phyloP scores from a whole-genome alignment of 1,140 invertebrate species.

The Telenomus remus region DNA sequence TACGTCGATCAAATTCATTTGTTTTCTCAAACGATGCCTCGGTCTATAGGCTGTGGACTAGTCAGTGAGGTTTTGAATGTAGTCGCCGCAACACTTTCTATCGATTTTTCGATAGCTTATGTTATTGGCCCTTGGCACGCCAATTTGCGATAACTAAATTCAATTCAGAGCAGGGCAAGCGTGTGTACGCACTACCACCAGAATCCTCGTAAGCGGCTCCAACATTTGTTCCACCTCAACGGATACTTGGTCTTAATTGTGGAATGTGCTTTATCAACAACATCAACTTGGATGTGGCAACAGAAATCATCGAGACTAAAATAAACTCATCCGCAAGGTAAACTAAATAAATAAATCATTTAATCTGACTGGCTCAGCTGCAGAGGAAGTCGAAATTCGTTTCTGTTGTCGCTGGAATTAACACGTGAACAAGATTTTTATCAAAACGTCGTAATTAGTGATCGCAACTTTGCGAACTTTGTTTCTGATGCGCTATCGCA shows the following conservation, averaged over 20 bases:
- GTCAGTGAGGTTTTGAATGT: too few species aligned
- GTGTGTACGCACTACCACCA: conserved; percentile 4
- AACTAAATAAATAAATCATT: conserved; percentile 31
- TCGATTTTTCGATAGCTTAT: background rate
- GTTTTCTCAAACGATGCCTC: background rate
- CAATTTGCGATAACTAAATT: conserved; percentile 18
- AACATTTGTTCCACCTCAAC: conserved; percentile 22
- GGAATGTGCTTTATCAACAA: conserved; percentile 38
- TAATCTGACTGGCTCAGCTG: conserved; percentile 10
- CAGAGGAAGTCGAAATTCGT: background rate
- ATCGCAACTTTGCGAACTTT: background rate
- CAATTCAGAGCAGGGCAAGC: conserved; percentile 5
- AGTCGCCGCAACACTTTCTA: background rate
- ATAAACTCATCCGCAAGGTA: conserved; percentile 17
- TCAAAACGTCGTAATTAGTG: background rate
- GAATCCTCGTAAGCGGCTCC: conserved; percentile 13
- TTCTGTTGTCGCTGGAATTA: conserved; percentile 10
- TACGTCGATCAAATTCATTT: conserved; percentile 15
- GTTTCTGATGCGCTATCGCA: too few species aligned
- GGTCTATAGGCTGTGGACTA: too few species aligned
- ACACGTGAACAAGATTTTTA: background rate
- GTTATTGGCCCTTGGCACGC: conserved; percentile 9
- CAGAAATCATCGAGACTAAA: conserved; percentile 33
- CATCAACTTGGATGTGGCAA: conserved; percentile 20
- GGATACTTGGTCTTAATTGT: conserved; percentile 29